Evolutionary conservation across 2,888 invertebrate species (phyloP), one percentile per base, ranked within the genome.

Genomic region (Hoplodrina blanda): DNA sequence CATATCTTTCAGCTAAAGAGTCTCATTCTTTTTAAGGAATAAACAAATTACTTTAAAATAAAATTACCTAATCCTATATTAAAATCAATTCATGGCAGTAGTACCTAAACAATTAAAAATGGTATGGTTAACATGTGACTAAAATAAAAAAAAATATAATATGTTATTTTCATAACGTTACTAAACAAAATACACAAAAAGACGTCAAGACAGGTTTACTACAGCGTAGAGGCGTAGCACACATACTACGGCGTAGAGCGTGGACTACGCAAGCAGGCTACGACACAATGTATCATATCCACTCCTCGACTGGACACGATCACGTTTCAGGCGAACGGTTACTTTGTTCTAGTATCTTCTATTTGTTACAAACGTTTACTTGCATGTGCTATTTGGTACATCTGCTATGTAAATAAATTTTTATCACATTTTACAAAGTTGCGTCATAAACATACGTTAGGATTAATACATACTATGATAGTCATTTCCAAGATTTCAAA

Each of bases 271-370:
- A 46, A 64, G 54, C 57, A 10, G 33, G 19, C 62, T 69, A 62
- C 64, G 57, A 55, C 80, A 80, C 62, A 68, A 62, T 60, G 55
- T 76, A 69, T 75, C 59, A 62, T 69, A 69, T 50, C 54, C 20
- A 66, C n/a, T 69, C 62, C 44, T 41, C 59, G 70, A 72, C 57
- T 69, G 78, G 66, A 74, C 70, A 65, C 63, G 59, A 78, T 78
- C 74, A 63, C 44, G 19, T 74, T 81, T 70, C 81, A 71, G 53
- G 11, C 53, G 61, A 73, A 49, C 49, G 54, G 46, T 62, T 75
- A 74, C 69, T 78, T 81, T 78, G 62, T 74, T 54, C 64, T 20
- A 60, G 33, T 13, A 20, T 62, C 33, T 76, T 64, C 15, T 69
- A 46, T 81, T 64, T 53, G 57, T 56, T 52, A 61, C 44, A 54